phyloP scores from a whole-genome alignment of 2,113 vertebrate species.

The Kryptolebias marmoratus region DNA sequence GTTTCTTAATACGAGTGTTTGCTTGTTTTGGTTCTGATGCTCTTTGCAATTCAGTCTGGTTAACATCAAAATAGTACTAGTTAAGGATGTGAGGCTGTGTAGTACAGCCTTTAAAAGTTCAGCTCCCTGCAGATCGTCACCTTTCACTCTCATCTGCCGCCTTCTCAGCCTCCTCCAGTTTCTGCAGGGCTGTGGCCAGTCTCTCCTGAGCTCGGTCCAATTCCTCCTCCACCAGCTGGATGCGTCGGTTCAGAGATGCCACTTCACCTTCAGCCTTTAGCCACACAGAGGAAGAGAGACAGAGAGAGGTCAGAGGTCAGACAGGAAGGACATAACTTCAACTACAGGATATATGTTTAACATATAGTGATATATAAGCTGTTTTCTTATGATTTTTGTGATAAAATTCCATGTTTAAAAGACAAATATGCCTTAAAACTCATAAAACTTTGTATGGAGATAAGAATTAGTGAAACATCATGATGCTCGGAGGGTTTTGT shows the following conservation, averaged over 20 bases:
- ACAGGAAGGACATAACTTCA: slow-evolving; percentile 14
- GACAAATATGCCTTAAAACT: too few species aligned
- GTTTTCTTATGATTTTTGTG: background rate
- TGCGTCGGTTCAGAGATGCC: slow-evolving; percentile 92
- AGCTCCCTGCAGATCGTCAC: slow-evolving; percentile 59
- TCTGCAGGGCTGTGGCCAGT: slow-evolving; percentile 92
- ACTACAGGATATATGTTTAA: background rate
- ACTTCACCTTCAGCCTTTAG: slow-evolving; percentile 93
- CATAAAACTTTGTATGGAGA: too few species aligned
- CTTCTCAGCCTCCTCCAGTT: slow-evolving; percentile 97
- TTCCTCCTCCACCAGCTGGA: slow-evolving; percentile 98
- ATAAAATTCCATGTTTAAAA: background rate
- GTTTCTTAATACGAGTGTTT: too few species aligned
- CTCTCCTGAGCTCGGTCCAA: slow-evolving; percentile 95
- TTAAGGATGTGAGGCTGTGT: background rate
- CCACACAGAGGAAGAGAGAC: slow-evolving; percentile 13
- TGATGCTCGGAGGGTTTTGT: too few species aligned
- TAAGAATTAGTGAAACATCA: too few species aligned
- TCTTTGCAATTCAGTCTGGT: too few species aligned
- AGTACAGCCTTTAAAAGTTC: background rate
- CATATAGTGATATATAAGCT: too few species aligned
- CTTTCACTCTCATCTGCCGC: slow-evolving; percentile 95
- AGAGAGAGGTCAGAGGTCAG: slow-evolving; percentile 44
- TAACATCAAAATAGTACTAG: too few species aligned
- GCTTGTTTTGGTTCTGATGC: too few species aligned